Base-by-base conservation (phyloP, 1,140 invertebrate genomes). In the Pseudomyrmex flavicornis region DNA sequence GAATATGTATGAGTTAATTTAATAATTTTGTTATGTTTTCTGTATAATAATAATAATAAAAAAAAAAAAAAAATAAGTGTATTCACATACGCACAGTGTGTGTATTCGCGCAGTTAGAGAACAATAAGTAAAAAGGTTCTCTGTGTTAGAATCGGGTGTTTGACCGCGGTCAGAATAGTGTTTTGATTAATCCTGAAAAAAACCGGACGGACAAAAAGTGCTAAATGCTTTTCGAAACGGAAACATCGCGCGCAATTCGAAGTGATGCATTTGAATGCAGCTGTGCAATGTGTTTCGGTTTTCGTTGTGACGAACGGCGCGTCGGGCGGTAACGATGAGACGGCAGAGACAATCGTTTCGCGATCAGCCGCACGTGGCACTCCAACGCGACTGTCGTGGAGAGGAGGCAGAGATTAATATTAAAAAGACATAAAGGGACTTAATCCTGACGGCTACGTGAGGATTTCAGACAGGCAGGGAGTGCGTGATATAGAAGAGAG, bases 361-460 rank as follows among this genome's bases (percentile, higher is more conserved):
- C 79, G 26, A 82, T 82, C 69, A 82, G 17, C 12, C 58, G 48
- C 68, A 73, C 58, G 26, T 62, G 69, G 61, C 48, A 76, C 61
- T 76, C 68, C 68, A 44, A 44, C 69, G 9, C 75, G 35, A 58
- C 63, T 2, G 52, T 59, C 52, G 26, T 26, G 35, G 35, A 58
- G 56, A 26, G 44, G 72, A n/a, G 22, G 10, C 15, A 50, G 26
- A 15, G 44, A 79, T 79, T 54, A 48, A 79, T 79, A 75, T 66
- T 84, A 83, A 56, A 74, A 80, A 74, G 46, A 44, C 76, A 74
- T 73, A 22, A 73, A 68, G 56, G 9, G 50, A 54, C 52, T 63
- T 75, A 63, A 80, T 74, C 20, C 46, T 10, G 59, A 35, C 58
- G 15, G 70, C 1, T 65, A 76, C 44, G 73, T 15, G 59, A 83